Evolutionary conservation across 2,113 vertebrate species (phyloP).

Genomic region (Suricata suricatta): DNA sequence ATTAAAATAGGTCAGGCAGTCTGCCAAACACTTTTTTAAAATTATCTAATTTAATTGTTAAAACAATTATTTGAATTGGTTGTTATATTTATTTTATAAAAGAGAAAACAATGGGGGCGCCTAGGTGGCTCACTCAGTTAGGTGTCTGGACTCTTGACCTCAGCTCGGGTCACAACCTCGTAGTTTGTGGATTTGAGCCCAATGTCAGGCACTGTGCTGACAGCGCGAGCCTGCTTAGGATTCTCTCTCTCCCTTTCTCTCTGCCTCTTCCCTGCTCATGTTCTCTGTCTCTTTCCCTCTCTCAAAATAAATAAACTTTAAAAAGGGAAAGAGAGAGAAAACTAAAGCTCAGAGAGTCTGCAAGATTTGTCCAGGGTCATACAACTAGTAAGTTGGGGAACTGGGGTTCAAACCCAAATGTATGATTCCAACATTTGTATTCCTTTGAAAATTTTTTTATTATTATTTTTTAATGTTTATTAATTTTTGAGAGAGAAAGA

Average conservation of each 20-base stretch:
- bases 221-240: no score
- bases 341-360: not conserved
- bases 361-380: not conserved
- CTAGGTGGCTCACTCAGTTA: no score
- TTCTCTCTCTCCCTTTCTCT: no score
- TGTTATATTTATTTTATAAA: constrained; percentile 28
- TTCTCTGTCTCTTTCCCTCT: no score
- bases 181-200: no score
- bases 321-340: not conserved
- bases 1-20: not conserved
- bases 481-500: no score
- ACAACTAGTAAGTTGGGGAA: not conserved
- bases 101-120: not conserved
- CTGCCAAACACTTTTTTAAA: not conserved
- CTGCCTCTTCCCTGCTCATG: no score
- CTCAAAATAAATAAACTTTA: no score
- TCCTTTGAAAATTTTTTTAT: not conserved
- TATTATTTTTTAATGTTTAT: no score
- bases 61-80: constrained; percentile 21
- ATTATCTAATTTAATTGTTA: constrained; percentile 7
- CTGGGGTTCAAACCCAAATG: not conserved
- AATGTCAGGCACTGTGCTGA: no score
- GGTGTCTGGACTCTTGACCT: no score
- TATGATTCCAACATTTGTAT: not conserved
- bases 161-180: no score